Percentiles rank a stretch among this genome's conserved stretches.
These are phyloP conservation scores for Spatulosminthurus flaviceps DNA, from an alignment of 2,888 invertebrate species.

Conservation along the genomic window DNA sequence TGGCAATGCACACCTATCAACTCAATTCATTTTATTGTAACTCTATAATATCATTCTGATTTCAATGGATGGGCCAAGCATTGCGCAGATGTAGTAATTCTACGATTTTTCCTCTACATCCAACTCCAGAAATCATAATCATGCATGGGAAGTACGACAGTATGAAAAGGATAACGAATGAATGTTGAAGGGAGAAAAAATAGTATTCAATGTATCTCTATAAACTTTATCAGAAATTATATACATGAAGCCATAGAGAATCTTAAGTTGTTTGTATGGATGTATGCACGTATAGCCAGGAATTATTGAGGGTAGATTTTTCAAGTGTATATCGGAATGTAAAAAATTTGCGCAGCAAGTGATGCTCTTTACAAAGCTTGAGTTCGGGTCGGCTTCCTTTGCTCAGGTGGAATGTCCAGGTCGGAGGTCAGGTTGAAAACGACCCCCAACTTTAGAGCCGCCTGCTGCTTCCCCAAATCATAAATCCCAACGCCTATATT, in stretches of 20 bases:
- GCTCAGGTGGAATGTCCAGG: conserved; percentile 59
- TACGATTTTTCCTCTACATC: too few relatives aligned
- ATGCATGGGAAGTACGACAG: not conserved
- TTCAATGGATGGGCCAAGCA: too few relatives aligned
- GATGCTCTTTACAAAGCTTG: conserved; percentile 50
- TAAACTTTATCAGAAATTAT: conserved; percentile 3
- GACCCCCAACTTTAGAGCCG: conserved; percentile 60
- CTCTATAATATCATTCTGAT: too few relatives aligned
- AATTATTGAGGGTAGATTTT: conserved; percentile 8
- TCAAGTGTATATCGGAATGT: conserved; percentile 53
- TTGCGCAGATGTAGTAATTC: too few relatives aligned
- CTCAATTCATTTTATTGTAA: too few relatives aligned
- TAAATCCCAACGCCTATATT: conserved; percentile 62
- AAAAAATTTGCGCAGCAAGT: conserved; percentile 63
- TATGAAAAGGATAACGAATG: not conserved
- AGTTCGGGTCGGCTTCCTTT: conserved; percentile 58
- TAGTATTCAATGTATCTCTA: not conserved
- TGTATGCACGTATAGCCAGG: conserved; percentile 2
- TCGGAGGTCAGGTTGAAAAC: conserved; percentile 57
- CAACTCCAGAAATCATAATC: not conserved
- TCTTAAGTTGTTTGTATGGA: not conserved
- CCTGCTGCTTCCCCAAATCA: conserved; percentile 60
- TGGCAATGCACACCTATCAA: not conserved
- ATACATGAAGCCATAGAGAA: not conserved
- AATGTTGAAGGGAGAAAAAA: not conserved